Evolutionary conservation across 1,140 invertebrate genomes (phyloP).

Genomic region (Drosophila sproati): DNA sequence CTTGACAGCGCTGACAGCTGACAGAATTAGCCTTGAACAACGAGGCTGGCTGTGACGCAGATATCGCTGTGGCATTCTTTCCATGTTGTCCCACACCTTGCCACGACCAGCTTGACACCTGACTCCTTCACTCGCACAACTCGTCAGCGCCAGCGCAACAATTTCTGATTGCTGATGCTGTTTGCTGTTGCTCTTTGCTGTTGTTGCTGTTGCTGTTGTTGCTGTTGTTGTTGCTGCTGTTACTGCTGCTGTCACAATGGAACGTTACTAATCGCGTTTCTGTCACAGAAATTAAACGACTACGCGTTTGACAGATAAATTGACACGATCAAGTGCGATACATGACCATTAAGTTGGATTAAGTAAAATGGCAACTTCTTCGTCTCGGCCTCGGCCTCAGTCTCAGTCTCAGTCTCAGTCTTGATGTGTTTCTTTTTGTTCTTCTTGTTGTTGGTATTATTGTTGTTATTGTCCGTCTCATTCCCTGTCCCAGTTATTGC

Average conservation of each 20-base stretch:
- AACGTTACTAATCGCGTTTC: conserved; percentile 75
- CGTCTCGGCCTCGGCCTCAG: background rate
- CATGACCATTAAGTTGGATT: conserved; percentile 69
- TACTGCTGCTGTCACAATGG: conserved; percentile 53
- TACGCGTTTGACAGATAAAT: conserved; percentile 73
- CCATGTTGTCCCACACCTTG: conserved; percentile 11
- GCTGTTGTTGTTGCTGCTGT: conserved; percentile 25
- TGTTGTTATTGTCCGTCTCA: too few species aligned
- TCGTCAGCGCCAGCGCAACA: conserved; percentile 51
- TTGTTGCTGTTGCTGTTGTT: too few species aligned
- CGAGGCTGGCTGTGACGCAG: conserved; percentile 10
- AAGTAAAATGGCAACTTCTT: conserved; percentile 68
- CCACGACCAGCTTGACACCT: conserved; percentile 30
- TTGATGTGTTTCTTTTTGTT: background rate
- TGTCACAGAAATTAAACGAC: conserved; percentile 78
- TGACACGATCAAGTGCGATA: conserved; percentile 76
- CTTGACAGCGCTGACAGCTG: conserved; percentile 79
- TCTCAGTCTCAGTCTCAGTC: background rate
- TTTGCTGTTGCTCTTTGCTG: background rate
- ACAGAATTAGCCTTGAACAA: conserved; percentile 80
- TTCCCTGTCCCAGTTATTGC: too few species aligned
- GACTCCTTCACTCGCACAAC: conserved; percentile 32
- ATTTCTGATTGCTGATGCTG: conserved; percentile 22
- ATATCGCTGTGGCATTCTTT: conserved; percentile 41
- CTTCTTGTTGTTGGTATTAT: too few species aligned